Percentiles rank a stretch among this genome's conserved stretches.
Evolutionary conservation across 2,888 invertebrate species (phyloP).

Genomic region (Scaptomyza tumidula): DNA sequence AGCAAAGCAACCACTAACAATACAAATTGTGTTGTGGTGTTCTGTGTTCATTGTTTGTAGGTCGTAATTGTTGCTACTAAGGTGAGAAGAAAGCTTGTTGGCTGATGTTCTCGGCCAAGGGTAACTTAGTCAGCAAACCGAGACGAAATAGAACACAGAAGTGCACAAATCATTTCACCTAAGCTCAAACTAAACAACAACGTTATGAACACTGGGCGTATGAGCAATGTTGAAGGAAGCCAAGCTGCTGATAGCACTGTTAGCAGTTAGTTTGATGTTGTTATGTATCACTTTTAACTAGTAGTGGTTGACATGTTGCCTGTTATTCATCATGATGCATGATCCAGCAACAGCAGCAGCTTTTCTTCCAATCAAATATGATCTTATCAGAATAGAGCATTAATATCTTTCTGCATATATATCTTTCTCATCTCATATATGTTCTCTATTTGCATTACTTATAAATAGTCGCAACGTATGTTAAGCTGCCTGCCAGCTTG

Average conservation of each 20-base stretch:
- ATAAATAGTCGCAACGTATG: neutral
- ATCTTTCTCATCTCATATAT: neutral
- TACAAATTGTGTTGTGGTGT: neutral
- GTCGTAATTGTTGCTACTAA: neutral
- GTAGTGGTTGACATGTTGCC: neutral
- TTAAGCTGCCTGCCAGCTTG: no score
- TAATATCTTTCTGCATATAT: neutral
- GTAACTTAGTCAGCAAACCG: conserved; percentile 1
- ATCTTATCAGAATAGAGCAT: neutral
- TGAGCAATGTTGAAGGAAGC: conserved; percentile 21
- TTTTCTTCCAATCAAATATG: neutral
- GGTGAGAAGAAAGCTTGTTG: neutral
- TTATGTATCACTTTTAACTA: neutral
- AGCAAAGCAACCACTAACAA: conserved; percentile 15
- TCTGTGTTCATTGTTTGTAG: conserved; percentile 3
- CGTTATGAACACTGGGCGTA: conserved; percentile 17
- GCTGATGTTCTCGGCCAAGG: conserved; percentile 28
- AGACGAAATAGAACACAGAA: conserved; percentile 6
- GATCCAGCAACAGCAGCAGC: neutral
- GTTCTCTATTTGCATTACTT: neutral
- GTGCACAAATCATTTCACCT: conserved; percentile 14
- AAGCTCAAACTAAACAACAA: neutral
- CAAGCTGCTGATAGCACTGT: conserved; percentile 23
- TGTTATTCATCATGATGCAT: no score
- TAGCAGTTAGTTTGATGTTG: neutral